Conservation (phyloP, 2,888 invertebrate genomes). For the Nasonovia ribisnigri region DNA sequence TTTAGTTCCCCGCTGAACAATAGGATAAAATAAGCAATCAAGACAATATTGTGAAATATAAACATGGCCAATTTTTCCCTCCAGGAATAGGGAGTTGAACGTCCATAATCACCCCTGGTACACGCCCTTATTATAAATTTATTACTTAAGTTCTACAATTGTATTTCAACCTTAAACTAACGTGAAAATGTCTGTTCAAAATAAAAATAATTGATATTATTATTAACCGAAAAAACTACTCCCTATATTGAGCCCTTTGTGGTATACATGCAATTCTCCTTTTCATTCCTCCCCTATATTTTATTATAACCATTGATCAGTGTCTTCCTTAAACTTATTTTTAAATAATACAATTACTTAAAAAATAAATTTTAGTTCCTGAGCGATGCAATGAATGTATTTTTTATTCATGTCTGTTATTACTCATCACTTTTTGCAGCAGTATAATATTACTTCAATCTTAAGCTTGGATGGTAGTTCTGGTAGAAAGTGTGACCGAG, state of each 20-base stretch:
- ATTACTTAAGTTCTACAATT: constrained; percentile 6
- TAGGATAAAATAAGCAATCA: constrained; percentile 41
- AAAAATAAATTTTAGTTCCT: not conserved
- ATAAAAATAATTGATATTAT: constrained; percentile 46
- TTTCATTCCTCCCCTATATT: constrained; percentile 2
- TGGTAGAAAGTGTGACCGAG: too few relatives aligned
- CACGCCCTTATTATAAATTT: constrained; percentile 45
- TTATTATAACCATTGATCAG: not conserved
- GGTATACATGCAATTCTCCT: not conserved
- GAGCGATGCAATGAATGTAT: not conserved
- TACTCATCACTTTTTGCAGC: not conserved
- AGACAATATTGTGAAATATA: constrained; percentile 46
- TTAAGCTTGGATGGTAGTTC: too few relatives aligned
- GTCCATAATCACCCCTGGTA: constrained; percentile 29
- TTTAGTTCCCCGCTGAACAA: constrained; percentile 26
- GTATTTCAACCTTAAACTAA: not conserved
- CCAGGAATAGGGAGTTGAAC: not conserved
- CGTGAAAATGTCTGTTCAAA: constrained; percentile 11
- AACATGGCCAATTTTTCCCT: constrained; percentile 41
- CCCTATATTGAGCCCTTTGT: not conserved
- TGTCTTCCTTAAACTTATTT: not conserved
- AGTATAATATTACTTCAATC: too few relatives aligned
- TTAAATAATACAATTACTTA: not conserved
- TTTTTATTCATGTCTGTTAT: not conserved
- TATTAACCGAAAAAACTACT: constrained; percentile 7